Evolutionary conservation across 2,888 invertebrate species (phyloP).

Genomic region (Notocelia uddmanniana): DNA sequence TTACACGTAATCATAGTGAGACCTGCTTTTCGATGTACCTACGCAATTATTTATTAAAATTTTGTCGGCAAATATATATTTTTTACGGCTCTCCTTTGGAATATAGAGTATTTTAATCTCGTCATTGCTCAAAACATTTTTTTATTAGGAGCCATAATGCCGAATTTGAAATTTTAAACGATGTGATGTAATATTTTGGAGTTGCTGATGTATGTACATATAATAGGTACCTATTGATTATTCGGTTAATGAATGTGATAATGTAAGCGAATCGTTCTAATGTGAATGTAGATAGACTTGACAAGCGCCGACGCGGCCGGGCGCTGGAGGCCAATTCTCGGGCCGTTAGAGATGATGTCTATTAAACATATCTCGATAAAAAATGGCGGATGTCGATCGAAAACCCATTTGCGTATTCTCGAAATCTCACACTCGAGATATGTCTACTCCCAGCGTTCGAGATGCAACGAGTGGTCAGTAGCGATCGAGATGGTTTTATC

Average conservation of each 20-base stretch:
- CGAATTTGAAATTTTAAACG: constrained; percentile 74
- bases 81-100: constrained; percentile 83
- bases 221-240: constrained; percentile 58
- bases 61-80: constrained; percentile 79
- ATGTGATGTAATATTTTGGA: constrained; percentile 75
- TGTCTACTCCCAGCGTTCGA: too few species aligned
- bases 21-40: constrained; percentile 80
- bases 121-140: constrained; percentile 82
- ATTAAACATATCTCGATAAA: too few species aligned
- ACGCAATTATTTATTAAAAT: constrained; percentile 78
- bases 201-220: constrained; percentile 73
- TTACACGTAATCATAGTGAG: constrained; percentile 77
- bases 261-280: constrained; percentile 72
- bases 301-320: constrained; percentile 65
- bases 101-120: constrained; percentile 74
- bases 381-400: too few species aligned
- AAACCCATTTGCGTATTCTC: too few species aligned
- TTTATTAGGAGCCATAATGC: constrained; percentile 79
- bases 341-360: too few species aligned
- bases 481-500: too few species aligned
- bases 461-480: too few species aligned
- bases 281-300: constrained; percentile 67
- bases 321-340: too few species aligned
- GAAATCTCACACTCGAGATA: too few species aligned
- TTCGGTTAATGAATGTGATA: constrained; percentile 81